These are phyloP conservation scores for Augochlora pura DNA, from an alignment of 1,140 invertebrate species.

Conservation along the genomic window DNA sequence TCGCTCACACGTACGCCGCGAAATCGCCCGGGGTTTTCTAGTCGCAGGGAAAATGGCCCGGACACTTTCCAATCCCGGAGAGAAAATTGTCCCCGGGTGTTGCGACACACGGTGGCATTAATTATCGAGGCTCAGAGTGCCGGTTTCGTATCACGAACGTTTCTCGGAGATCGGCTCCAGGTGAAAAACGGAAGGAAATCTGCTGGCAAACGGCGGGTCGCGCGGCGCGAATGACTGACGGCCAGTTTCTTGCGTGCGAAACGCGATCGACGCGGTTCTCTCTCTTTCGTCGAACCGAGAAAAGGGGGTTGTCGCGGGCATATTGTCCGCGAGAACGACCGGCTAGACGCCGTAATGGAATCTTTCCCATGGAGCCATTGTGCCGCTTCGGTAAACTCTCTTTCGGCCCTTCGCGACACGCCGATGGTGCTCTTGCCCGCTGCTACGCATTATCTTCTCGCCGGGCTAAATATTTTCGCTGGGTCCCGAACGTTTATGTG, in stretches of 20 bases:
- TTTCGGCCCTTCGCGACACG: not conserved
- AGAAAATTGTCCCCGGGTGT: not conserved
- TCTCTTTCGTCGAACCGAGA: not conserved
- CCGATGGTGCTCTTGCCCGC: not conserved
- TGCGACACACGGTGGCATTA: conserved; percentile 8
- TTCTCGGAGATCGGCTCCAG: not conserved
- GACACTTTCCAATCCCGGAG: conserved; percentile 9
- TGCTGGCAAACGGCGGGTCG: not conserved
- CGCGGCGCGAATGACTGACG: not conserved
- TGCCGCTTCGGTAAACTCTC: conserved; percentile 25
- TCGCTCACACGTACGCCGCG: not conserved
- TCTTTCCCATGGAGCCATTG: conserved; percentile 12
- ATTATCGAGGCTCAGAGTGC: conserved; percentile 13
- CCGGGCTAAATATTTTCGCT: no score
- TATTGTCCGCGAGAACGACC: no score
- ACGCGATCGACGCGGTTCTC: not conserved
- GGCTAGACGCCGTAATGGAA: not conserved
- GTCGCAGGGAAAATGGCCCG: not conserved
- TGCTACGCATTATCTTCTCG: no score
- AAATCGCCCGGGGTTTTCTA: not conserved
- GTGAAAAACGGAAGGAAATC: not conserved
- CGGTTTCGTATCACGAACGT: conserved; percentile 21
- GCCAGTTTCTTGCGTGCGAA: conserved; percentile 19
- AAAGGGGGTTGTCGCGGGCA: not conserved
- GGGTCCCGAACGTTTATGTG: no score